A percentile compares a stretch with the other conserved stretches of the same genome.
These are phyloP conservation scores for Leucania comma DNA, from an alignment of 2,888 invertebrate genomes.

Conservation along the genomic window DNA sequence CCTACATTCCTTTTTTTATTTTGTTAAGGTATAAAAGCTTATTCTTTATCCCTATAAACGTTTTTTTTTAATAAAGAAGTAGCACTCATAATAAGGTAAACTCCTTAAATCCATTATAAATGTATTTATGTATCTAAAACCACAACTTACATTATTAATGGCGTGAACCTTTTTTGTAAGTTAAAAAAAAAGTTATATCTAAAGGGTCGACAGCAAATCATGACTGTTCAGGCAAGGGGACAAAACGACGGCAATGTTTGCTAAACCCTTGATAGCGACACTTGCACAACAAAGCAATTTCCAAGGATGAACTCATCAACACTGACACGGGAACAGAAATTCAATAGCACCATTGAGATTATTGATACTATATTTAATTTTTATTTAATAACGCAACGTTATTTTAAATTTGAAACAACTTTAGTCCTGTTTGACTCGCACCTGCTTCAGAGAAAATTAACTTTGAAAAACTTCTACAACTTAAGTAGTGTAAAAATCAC, in stretches of 20 bases:
- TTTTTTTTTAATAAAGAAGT: background rate
- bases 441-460: conserved; percentile 51
- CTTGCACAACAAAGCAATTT: conserved; percentile 72
- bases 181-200: conserved; percentile 56
- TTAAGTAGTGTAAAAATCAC: conserved; percentile 52
- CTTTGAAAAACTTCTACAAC: conserved; percentile 52
- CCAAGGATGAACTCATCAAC: conserved; percentile 73
- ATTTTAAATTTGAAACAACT: conserved; percentile 47
- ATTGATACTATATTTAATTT: conserved; percentile 69
- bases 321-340: conserved; percentile 75
- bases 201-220: conserved; percentile 76
- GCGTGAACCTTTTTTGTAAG: conserved; percentile 44
- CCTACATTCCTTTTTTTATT: background rate
- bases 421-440: conserved; percentile 48
- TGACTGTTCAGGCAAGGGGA: conserved; percentile 70
- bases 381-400: conserved; percentile 63
- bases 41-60: background rate
- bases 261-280: conserved; percentile 70
- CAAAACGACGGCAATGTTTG: conserved; percentile 74
- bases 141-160: conserved; percentile 48
- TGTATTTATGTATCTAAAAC: conserved; percentile 10
- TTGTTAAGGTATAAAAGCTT: background rate
- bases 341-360: conserved; percentile 70
- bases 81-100: background rate
- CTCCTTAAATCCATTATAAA: conserved; percentile 1